Conservation (phyloP, 2,113 vertebrate species). For the Polypterus bichir region DNA sequence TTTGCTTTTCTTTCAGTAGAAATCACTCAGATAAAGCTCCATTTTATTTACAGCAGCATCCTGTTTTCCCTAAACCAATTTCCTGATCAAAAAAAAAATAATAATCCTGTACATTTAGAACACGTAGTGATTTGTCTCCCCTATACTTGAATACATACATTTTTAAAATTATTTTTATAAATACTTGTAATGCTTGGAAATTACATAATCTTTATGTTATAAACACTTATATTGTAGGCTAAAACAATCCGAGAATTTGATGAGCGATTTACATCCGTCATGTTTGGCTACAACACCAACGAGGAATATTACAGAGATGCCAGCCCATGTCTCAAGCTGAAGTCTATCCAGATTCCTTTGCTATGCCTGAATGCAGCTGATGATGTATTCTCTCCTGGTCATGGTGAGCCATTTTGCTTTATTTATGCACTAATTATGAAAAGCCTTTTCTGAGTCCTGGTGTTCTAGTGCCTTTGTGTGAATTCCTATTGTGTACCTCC, state of each 20-base stretch:
- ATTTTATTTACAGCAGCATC: slow-evolving; percentile 1
- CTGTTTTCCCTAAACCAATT: slow-evolving; percentile 14
- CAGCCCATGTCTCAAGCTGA: slow-evolving; percentile 76
- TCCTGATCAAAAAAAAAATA: too few species aligned
- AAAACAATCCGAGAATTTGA: slow-evolving; percentile 93
- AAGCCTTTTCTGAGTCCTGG: too few species aligned
- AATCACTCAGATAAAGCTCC: too few species aligned
- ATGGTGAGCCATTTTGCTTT: slow-evolving; percentile 54
- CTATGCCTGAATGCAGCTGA: slow-evolving; percentile 89
- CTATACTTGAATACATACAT: too few species aligned
- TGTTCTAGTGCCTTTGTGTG: too few species aligned
- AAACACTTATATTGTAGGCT: slow-evolving; percentile 49
- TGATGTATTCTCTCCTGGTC: slow-evolving; percentile 88
- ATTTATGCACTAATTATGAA: too few species aligned
- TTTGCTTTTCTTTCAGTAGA: too few species aligned
- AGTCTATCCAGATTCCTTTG: slow-evolving; percentile 86
- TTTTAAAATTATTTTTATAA: too few species aligned
- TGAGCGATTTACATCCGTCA: slow-evolving; percentile 84
- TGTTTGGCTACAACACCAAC: slow-evolving; percentile 88
- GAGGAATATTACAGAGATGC: slow-evolving; percentile 92
- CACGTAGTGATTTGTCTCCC: too few species aligned
- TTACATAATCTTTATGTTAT: too few species aligned
- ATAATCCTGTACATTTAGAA: too few species aligned
- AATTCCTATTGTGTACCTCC: too few species aligned
- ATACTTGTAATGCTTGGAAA: background rate